These are phyloP conservation scores for Calycopis cecrops DNA, from an alignment of 1,140 invertebrate genomes.

Conservation along the genomic window DNA sequence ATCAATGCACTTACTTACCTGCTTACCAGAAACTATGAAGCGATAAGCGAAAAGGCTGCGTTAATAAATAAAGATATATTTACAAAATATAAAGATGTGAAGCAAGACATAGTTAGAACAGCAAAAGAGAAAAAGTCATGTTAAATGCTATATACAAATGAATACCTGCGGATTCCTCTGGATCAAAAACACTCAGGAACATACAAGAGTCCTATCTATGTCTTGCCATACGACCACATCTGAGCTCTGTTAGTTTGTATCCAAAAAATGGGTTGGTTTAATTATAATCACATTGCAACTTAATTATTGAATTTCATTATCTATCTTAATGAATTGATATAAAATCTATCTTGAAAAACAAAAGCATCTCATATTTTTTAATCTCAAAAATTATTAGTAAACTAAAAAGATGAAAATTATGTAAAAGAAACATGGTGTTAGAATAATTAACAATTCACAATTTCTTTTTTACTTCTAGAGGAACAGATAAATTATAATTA, in stretches of 20 bases:
- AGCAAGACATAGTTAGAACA: conserved; percentile 72
- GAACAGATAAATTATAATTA: conserved; percentile 17
- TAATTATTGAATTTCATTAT: conserved; percentile 26
- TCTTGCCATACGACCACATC: conserved; percentile 70
- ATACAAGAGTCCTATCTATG: conserved; percentile 54
- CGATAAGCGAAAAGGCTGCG: conserved; percentile 19
- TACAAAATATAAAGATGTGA: conserved; percentile 30
- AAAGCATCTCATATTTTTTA: no score
- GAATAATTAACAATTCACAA: no score
- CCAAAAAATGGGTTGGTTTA: conserved; percentile 15
- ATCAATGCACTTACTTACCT: conserved; percentile 34
- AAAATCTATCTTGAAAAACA: no score
- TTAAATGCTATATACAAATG: conserved; percentile 37
- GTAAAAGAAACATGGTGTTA: no score
- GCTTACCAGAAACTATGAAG: conserved; percentile 3
- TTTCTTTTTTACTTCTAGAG: no score
- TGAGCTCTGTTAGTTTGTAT: conserved; percentile 57
- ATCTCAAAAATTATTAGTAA: no score
- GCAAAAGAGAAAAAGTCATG: conserved; percentile 34
- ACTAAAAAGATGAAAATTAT: no score
- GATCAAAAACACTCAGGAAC: conserved; percentile 30
- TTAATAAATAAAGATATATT: conserved; percentile 32
- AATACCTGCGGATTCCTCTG: conserved; percentile 49
- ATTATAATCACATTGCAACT: conserved; percentile 35
- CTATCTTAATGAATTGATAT: no score